Percentiles rank a stretch among this genome's conserved stretches.
Conservation (phyloP, 2,113 vertebrate species). For the Coturnix japonica region DNA sequence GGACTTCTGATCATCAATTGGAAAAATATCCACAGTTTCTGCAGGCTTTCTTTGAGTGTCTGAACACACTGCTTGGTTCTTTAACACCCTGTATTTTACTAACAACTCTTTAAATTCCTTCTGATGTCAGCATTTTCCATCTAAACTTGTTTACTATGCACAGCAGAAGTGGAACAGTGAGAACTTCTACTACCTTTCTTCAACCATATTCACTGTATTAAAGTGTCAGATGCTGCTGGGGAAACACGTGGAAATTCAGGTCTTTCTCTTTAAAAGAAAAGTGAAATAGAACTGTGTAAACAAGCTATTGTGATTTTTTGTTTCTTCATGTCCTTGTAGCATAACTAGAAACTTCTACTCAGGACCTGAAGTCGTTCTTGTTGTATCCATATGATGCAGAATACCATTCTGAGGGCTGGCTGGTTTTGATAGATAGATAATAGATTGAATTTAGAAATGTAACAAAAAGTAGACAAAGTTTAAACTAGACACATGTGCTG, state of each 20-base stretch:
- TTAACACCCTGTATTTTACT: neutral
- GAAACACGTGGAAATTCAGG: neutral
- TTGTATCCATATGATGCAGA: too few species aligned
- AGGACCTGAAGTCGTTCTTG: too few species aligned
- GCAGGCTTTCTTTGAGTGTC: neutral
- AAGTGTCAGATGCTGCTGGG: neutral
- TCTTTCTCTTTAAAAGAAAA: neutral
- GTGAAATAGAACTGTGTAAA: neutral
- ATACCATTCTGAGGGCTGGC: too few species aligned
- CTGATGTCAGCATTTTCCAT: neutral
- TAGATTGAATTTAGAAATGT: neutral
- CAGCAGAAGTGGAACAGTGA: neutral
- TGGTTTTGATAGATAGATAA: too few species aligned
- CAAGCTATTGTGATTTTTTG: neutral
- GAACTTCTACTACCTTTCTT: neutral
- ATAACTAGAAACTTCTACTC: too few species aligned
- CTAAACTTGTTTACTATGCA: neutral
- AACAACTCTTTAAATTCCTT: neutral
- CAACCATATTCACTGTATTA: neutral
- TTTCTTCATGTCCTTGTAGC: too few species aligned
- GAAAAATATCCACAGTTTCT: neutral
- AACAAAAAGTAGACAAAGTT: neutral
- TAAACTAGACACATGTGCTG: neutral
- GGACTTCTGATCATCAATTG: neutral
- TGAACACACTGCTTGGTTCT: neutral